Percentiles rank a stretch among this genome's conserved stretches.
Conservation (phyloP, 2,113 vertebrate species). For the Acanthochromis polyacanthus region DNA sequence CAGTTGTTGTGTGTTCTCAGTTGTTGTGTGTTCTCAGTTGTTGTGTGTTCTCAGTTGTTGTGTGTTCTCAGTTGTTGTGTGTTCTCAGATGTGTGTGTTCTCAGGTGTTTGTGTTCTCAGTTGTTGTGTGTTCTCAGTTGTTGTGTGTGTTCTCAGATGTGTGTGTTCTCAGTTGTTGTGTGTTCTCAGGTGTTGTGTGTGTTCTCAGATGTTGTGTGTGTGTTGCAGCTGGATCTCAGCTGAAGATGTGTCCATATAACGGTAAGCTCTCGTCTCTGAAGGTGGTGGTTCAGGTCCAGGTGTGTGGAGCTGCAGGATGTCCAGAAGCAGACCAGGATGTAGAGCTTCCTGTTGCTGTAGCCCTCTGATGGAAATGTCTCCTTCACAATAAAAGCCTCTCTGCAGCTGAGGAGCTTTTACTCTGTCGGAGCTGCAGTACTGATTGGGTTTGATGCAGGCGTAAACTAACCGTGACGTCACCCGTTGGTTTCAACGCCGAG, state of each 20-base stretch:
- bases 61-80: too few relatives aligned
- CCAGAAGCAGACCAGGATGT: too few relatives aligned
- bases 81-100: slow-evolving; percentile 42
- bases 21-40: too few relatives aligned
- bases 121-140: slow-evolving; percentile 46
- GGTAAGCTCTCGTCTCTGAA: slow-evolving; percentile 57
- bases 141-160: slow-evolving; percentile 37
- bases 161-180: not conserved
- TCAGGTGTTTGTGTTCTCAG: too few relatives aligned
- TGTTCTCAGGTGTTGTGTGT: too few relatives aligned
- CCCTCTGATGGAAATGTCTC: not conserved
- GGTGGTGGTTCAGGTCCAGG: slow-evolving; percentile 45
- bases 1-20: too few relatives aligned
- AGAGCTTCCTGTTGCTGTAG: too few relatives aligned
- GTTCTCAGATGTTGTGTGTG: slow-evolving; percentile 46
- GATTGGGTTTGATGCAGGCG: too few relatives aligned
- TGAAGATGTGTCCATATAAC: slow-evolving; percentile 53
- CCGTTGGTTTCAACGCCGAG: too few relatives aligned
- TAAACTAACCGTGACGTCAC: too few relatives aligned
- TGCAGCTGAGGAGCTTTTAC: not conserved
- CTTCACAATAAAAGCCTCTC: slow-evolving; percentile 31
- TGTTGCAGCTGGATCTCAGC: slow-evolving; percentile 71
- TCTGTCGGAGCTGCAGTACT: not conserved
- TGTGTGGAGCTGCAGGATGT: slow-evolving; percentile 4
- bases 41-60: too few relatives aligned